Conservation (phyloP, 1,140 invertebrate species). For the Pseudomyrmex gracilis region DNA sequence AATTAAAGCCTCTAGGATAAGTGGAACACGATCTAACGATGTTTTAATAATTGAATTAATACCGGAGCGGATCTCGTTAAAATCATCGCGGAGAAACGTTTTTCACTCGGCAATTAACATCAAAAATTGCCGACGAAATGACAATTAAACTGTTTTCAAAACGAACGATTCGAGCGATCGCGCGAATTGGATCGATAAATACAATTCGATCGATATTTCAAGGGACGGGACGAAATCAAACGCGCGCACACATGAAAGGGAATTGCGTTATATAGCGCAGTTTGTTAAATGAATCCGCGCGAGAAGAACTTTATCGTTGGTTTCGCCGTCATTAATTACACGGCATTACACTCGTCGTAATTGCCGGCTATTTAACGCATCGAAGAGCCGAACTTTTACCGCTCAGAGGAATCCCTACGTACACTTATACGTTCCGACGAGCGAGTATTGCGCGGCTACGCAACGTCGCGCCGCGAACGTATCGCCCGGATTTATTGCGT, state of each 20-base stretch:
- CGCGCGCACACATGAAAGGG: too few relatives aligned
- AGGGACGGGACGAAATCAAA: neutral
- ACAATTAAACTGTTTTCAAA: too few relatives aligned
- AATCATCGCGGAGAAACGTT: too few relatives aligned
- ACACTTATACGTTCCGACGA: slow-evolving; percentile 1
- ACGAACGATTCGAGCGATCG: too few relatives aligned
- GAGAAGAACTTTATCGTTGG: slow-evolving; percentile 6
- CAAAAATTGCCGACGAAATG: too few relatives aligned
- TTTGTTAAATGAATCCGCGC: neutral
- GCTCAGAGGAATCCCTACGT: neutral
- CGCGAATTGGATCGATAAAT: neutral
- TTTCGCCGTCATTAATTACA: slow-evolving; percentile 64
- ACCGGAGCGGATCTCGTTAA: too few relatives aligned
- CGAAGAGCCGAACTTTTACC: slow-evolving; percentile 34
- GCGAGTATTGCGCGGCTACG: slow-evolving; percentile 33
- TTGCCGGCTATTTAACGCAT: slow-evolving; percentile 59
- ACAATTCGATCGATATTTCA: neutral
- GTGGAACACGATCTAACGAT: neutral
- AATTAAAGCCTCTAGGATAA: neutral
- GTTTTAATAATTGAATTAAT: too few relatives aligned
- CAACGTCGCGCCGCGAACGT: slow-evolving; percentile 3
- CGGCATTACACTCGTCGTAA: slow-evolving; percentile 48
- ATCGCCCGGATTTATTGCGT: neutral
- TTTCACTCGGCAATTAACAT: too few relatives aligned
- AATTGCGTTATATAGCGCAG: slow-evolving; percentile 1